Percentiles rank a stretch among this genome's conserved stretches.
phyloP scores from a whole-genome alignment of 2,888 invertebrate genomes.

The Cheilosia soror region DNA sequence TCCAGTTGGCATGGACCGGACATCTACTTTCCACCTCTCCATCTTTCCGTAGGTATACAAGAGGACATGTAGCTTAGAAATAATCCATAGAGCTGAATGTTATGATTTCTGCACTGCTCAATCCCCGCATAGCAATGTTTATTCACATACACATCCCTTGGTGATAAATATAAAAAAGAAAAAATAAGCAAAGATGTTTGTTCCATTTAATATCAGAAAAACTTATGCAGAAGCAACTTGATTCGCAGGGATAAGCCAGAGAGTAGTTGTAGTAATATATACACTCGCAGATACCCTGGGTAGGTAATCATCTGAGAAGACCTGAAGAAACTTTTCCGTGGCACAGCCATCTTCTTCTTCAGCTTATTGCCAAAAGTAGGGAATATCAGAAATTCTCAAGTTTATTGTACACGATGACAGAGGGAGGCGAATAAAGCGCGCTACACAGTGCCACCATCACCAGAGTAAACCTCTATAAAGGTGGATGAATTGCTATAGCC shows the following conservation, averaged over 20 bases:
- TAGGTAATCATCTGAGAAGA: conserved; percentile 71
- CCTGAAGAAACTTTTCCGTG: conserved; percentile 58
- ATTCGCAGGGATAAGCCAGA: conserved; percentile 50
- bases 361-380: conserved; percentile 70
- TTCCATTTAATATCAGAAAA: conserved; percentile 72
- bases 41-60: background rate
- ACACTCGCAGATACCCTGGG: background rate
- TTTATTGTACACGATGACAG: conserved; percentile 63
- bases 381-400: conserved; percentile 69
- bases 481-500: conserved; percentile 66
- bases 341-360: conserved; percentile 49
- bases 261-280: conserved; percentile 61
- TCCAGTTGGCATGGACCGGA: background rate
- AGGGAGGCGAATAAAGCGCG: conserved; percentile 36
- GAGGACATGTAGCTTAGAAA: conserved; percentile 65
- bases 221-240: conserved; percentile 71
- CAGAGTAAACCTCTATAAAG: conserved; percentile 43
- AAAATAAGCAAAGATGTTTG: conserved; percentile 55
- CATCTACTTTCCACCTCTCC: background rate
- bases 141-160: conserved; percentile 63
- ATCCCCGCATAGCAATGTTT: conserved; percentile 54
- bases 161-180: conserved; percentile 69
- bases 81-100: conserved; percentile 71
- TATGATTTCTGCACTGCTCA: conserved; percentile 64
- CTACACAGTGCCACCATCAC: conserved; percentile 24